These are phyloP conservation scores for Lycia hirtaria DNA, from an alignment of 2,888 invertebrate genomes.

Conservation along the genomic window DNA sequence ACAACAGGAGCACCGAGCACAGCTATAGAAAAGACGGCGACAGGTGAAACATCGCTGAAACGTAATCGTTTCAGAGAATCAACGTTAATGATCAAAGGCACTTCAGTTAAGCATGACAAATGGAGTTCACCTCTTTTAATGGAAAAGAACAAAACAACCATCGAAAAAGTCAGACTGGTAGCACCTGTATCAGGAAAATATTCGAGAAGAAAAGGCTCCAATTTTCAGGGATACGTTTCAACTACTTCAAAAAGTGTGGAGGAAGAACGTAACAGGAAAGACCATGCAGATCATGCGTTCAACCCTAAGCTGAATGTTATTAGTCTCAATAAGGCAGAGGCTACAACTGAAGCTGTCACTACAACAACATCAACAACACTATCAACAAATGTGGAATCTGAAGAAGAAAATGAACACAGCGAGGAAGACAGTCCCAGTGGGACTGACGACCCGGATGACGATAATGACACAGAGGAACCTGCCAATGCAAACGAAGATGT, in stretches of 20 bases:
- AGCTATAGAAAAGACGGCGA: constrained; percentile 40
- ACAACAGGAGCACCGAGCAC: constrained; percentile 41
- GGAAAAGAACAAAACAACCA: constrained; percentile 33
- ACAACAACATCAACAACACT: constrained; percentile 40
- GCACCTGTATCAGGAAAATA: constrained; percentile 44
- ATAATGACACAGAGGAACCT: constrained; percentile 18
- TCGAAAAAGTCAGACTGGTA: constrained; percentile 54
- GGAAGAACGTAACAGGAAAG: constrained; percentile 50
- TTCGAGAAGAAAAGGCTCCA: constrained; percentile 71
- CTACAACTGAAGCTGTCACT: constrained; percentile 38
- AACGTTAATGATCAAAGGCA: constrained; percentile 73
- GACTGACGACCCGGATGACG: constrained; percentile 19
- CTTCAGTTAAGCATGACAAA: constrained; percentile 78
- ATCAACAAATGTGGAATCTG: constrained; percentile 49
- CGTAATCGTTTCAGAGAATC: constrained; percentile 76
- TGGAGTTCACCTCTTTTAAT: constrained; percentile 55
- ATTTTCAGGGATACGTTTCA: constrained; percentile 72
- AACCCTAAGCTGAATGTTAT: constrained; percentile 37
- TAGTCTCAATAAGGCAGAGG: constrained; percentile 38
- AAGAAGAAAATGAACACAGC: constrained; percentile 47
- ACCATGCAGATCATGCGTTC: constrained; percentile 53
- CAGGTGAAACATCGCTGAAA: constrained; percentile 51
- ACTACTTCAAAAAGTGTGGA: constrained; percentile 56
- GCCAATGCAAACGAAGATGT: constrained; percentile 44
- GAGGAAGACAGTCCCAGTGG: constrained; percentile 34